Evolutionary conservation across 2,888 invertebrate genomes (phyloP).

Genomic region (Holacanthella duospinosa): DNA sequence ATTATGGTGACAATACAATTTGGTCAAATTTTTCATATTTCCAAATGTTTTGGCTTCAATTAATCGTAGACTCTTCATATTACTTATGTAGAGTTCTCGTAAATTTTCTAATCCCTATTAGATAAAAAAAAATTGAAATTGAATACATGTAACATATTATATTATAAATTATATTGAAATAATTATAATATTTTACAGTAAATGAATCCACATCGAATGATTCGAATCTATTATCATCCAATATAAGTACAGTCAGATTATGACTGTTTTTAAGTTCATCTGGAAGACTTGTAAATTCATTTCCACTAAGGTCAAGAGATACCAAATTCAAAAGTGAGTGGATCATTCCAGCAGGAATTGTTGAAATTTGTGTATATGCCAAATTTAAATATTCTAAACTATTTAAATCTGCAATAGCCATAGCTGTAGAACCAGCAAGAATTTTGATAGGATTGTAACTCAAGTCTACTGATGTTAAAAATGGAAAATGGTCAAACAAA

Average conservation of each 20-base stretch:
- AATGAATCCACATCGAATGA: slow-evolving; percentile 23
- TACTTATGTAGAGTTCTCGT: slow-evolving; percentile 49
- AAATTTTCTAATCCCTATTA: slow-evolving; percentile 20
- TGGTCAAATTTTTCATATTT: slow-evolving; percentile 43
- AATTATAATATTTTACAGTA: slow-evolving; percentile 8
- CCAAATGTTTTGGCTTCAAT: slow-evolving; percentile 52
- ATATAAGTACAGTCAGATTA: slow-evolving; percentile 17
- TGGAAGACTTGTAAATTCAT: slow-evolving; percentile 25
- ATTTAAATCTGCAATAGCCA: slow-evolving; percentile 50
- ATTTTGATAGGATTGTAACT: slow-evolving; percentile 62
- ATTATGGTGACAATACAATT: slow-evolving; percentile 55
- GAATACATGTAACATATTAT: background rate
- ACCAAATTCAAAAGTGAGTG: slow-evolving; percentile 24
- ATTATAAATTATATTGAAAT: background rate
- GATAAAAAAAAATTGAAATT: background rate
- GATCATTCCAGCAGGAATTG: slow-evolving; percentile 32
- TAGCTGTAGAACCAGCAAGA: slow-evolving; percentile 53
- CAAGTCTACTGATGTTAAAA: slow-evolving; percentile 56
- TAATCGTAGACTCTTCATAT: slow-evolving; percentile 51
- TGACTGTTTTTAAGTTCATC: slow-evolving; percentile 22
- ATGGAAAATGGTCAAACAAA: slow-evolving; percentile 62
- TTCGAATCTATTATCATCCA: slow-evolving; percentile 27
- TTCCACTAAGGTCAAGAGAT: slow-evolving; percentile 20
- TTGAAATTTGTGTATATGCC: slow-evolving; percentile 16
- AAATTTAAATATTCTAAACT: slow-evolving; percentile 23